Conservation (phyloP, 2,888 invertebrate species). For the Atethmia centrago region DNA sequence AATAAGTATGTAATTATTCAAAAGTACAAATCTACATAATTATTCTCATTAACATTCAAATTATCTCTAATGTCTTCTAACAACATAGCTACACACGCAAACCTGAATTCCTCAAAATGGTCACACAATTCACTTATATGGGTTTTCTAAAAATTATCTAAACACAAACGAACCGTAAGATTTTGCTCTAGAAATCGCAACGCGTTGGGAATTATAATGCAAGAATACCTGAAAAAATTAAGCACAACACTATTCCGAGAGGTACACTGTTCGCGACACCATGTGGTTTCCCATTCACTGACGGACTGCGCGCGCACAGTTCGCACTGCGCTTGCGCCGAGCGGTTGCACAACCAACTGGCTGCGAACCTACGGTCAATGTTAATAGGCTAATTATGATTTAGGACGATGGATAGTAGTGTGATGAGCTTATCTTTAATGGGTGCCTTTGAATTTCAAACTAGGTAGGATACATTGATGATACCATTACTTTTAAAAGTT, state of each 20-base stretch:
- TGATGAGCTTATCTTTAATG: background rate
- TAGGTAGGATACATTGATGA: background rate
- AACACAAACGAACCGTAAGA: conserved; percentile 26
- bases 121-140: conserved; percentile 32
- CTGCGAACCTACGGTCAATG: conserved; percentile 74
- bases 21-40: conserved; percentile 5
- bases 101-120: conserved; percentile 23
- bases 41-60: conserved; percentile 13
- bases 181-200: conserved; percentile 29
- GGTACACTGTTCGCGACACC: conserved; percentile 65
- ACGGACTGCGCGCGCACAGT: conserved; percentile 64
- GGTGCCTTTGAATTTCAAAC: background rate
- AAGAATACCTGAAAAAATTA: conserved; percentile 57
- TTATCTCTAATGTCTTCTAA: conserved; percentile 23
- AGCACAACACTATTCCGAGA: conserved; percentile 60
- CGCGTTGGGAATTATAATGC: conserved; percentile 38
- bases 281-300: conserved; percentile 63
- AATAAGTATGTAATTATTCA: conserved; percentile 9
- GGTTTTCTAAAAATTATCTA: conserved; percentile 8
- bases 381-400: conserved; percentile 71
- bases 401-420: conserved; percentile 49
- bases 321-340: conserved; percentile 54
- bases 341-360: conserved; percentile 62
- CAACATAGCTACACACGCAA: conserved; percentile 31
- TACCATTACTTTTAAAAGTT: background rate